Conservation (phyloP, 1,140 invertebrate genomes). For the Trinorchestia longiramus region DNA sequence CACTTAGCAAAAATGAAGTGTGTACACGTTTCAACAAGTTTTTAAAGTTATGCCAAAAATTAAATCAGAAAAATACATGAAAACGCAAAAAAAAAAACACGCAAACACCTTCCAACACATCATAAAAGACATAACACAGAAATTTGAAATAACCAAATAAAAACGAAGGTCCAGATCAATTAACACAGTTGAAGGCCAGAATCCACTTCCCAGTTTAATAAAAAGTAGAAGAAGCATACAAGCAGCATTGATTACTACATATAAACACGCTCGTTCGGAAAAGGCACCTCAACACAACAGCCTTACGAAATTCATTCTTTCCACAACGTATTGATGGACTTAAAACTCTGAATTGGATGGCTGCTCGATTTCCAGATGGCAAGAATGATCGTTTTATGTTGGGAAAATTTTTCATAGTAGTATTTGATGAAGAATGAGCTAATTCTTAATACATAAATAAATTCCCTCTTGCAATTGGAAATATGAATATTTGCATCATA, state of each 20-base stretch:
- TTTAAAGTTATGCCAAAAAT: neutral
- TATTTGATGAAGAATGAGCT: no score
- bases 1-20: neutral
- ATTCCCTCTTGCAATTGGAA: no score
- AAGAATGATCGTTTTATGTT: no score
- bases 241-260: neutral
- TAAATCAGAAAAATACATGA: neutral
- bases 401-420: no score
- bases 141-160: neutral
- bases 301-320: no score
- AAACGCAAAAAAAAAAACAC: neutral
- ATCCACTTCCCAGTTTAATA: neutral
- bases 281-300: no score
- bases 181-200: neutral
- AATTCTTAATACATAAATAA: no score
- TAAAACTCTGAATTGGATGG: no score
- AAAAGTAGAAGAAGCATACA: neutral
- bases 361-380: no score
- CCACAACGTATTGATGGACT: no score
- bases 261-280: no score
- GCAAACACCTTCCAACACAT: neutral
- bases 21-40: neutral
- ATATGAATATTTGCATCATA: no score
- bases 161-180: neutral
- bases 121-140: neutral